A percentile compares a stretch with the other conserved stretches of the same genome.
These are phyloP conservation scores for Scomberomorus guttatus DNA, from an alignment of 2,797 vertebrate genomes.

Conservation along the genomic window DNA sequence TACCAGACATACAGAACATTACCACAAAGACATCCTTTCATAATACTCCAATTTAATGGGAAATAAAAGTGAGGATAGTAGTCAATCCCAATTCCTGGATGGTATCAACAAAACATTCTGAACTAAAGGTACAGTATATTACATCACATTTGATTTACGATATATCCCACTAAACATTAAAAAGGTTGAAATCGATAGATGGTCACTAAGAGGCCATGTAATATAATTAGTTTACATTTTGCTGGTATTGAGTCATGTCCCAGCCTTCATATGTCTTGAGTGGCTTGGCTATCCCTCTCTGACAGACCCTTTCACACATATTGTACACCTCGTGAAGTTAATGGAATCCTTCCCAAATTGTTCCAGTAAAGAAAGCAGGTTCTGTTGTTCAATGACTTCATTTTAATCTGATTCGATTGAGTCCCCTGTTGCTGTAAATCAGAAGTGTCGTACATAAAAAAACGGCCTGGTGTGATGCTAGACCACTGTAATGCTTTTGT, in stretches of 20 bases:
- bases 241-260: constrained; percentile 76
- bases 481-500: neutral
- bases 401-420: constrained; percentile 3
- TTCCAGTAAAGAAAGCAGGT: constrained; percentile 29
- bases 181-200: constrained; percentile 69
- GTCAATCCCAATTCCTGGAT: constrained; percentile 53
- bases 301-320: constrained; percentile 39
- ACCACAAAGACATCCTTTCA: constrained; percentile 60
- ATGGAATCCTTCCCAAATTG: constrained; percentile 16
- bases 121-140: constrained; percentile 51
- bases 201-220: constrained; percentile 72
- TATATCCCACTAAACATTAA: constrained; percentile 54
- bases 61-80: constrained; percentile 48
- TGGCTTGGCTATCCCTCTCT: constrained; percentile 34
- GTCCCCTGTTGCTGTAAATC: neutral
- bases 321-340: constrained; percentile 10
- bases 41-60: constrained; percentile 49
- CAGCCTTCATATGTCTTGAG: constrained; percentile 40
- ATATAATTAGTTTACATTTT: constrained; percentile 76
- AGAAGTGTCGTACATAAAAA: neutral
- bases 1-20: constrained; percentile 56
- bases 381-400: constrained; percentile 8
- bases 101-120: constrained; percentile 55
- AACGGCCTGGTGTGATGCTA: neutral
- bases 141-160: constrained; percentile 68